Evolutionary conservation across 2,797 vertebrate species (phyloP), one percentile per base, ranked within the genome.

Genomic region (Helarctos malayanus): DNA sequence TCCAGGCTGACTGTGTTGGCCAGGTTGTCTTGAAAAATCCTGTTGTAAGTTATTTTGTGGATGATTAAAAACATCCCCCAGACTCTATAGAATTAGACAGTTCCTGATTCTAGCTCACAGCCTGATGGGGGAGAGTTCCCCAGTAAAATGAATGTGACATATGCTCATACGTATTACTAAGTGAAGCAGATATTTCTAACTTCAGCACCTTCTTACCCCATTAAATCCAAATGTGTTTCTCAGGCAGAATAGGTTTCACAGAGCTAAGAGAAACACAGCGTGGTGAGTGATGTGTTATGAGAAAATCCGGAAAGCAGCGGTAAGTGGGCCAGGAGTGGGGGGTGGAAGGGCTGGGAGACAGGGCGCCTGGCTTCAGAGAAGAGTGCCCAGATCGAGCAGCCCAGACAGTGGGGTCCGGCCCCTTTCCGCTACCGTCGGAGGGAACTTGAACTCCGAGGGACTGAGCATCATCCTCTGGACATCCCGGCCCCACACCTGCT

Each of bases 151-250:
- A 57, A 52, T 7, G 29, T 45, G 57, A 80, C 82, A 59, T 65
- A 11, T n/a, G 56, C 81, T 94, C 88, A 69, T 10, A 19, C 23
- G 3, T 61, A 45, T 85, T 92, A 95, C 89, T 54, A 92, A 83
- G 83, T 32, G 12, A 88, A 76, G 78, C 81, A 96, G 96, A 14
- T 96, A 89, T 95, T 95, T 96, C 92, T 96, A 88, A 95, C 92
- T 76, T 95, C 88, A 92, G 94, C 89, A 93, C 93, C 89, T 96
- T 92, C 85, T 93, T 94, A 82, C 79, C 68, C 88, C 63, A 71
- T 80, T 75, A 83, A 38, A 45, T 75, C 79, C 59, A 76, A 92
- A 84, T 65, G 93, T 84, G 85, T 82, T 97, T 96, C 95, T 86
- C 82, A 76, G 81, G 91, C 81, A 73, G 76, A 84, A 71, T 25